Conservation (phyloP, 2,888 invertebrate genomes). For the Ormyrus thymus region DNA sequence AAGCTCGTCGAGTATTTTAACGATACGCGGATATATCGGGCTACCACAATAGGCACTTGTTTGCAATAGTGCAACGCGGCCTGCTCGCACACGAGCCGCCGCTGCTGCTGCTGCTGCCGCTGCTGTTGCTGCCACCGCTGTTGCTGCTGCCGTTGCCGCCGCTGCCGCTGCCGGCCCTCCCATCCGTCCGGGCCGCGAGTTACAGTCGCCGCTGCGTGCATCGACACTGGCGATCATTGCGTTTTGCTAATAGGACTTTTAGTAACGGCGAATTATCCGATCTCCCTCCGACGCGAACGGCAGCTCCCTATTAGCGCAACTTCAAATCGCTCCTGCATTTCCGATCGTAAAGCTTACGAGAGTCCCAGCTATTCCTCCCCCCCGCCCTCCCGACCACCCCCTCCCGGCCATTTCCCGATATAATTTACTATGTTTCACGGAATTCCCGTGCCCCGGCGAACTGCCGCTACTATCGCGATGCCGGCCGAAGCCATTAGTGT, state of each 20-base stretch:
- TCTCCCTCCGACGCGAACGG: slow-evolving; percentile 1
- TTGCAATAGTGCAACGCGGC: slow-evolving; percentile 54
- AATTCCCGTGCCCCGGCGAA: not conserved
- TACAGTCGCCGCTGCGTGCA: slow-evolving; percentile 6
- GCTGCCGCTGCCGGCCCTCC: not conserved
- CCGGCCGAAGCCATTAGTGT: slow-evolving; percentile 41
- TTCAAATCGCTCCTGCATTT: slow-evolving; percentile 52
- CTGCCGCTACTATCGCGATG: slow-evolving; percentile 31
- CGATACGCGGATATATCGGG: slow-evolving; percentile 62
- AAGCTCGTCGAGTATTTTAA: slow-evolving; percentile 68
- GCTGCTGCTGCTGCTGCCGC: not conserved
- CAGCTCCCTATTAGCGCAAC: slow-evolving; percentile 47
- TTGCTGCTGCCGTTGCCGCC: not conserved
- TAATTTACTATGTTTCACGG: slow-evolving; percentile 47
- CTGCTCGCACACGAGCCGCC: slow-evolving; percentile 28
- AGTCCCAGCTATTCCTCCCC: slow-evolving; percentile 6
- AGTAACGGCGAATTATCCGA: slow-evolving; percentile 50
- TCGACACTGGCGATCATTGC: slow-evolving; percentile 49
- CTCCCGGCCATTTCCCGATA: slow-evolving; percentile 42
- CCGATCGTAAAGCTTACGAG: slow-evolving; percentile 53
- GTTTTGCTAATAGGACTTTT: slow-evolving; percentile 53
- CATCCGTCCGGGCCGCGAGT: not conserved
- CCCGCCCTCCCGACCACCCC: slow-evolving; percentile 2
- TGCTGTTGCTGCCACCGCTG: not conserved
- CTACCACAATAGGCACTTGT: slow-evolving; percentile 58